Evolutionary conservation across 2,888 invertebrate species (phyloP).

Genomic region (Exephanes ischioxanthus): DNA sequence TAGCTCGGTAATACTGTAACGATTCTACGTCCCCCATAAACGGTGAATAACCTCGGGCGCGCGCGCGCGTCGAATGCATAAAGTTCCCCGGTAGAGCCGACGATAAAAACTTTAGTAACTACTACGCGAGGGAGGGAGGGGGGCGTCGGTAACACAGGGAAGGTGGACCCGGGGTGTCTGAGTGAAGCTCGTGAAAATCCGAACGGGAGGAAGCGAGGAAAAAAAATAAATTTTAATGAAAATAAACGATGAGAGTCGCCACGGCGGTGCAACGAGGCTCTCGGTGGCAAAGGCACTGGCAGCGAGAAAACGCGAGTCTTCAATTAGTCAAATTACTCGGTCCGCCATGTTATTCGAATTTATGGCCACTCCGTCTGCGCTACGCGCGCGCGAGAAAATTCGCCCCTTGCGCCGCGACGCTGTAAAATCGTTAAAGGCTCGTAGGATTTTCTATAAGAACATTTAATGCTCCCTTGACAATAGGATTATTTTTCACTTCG

Average conservation of each 20-base stretch:
- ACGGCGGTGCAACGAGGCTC: not conserved
- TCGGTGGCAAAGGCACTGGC: not conserved
- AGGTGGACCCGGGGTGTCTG: not conserved
- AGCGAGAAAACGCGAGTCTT: conserved; percentile 64
- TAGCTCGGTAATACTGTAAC: conserved; percentile 30
- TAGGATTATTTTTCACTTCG: no score
- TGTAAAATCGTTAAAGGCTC: not conserved
- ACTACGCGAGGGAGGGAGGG: not conserved
- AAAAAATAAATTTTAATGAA: not conserved
- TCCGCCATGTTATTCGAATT: conserved; percentile 63
- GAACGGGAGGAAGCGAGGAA: not conserved
- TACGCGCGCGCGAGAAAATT: not conserved
- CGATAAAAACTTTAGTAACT: conserved; percentile 28
- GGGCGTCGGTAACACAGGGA: no score
- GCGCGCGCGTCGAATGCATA: conserved; percentile 43
- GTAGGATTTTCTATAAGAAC: not conserved
- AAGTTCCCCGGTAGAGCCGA: conserved; percentile 2
- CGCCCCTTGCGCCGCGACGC: not conserved
- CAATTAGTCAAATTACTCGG: conserved; percentile 68
- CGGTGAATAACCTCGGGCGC: conserved; percentile 46
- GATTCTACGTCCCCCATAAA: conserved; percentile 55
- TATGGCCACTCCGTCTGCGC: conserved; percentile 43
- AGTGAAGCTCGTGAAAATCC: conserved; percentile 20
- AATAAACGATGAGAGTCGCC: conserved; percentile 47
- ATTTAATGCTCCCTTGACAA: not conserved